phyloP scores from a whole-genome alignment of 92 coral and sea anemone species.

The Porites lobata region DNA sequence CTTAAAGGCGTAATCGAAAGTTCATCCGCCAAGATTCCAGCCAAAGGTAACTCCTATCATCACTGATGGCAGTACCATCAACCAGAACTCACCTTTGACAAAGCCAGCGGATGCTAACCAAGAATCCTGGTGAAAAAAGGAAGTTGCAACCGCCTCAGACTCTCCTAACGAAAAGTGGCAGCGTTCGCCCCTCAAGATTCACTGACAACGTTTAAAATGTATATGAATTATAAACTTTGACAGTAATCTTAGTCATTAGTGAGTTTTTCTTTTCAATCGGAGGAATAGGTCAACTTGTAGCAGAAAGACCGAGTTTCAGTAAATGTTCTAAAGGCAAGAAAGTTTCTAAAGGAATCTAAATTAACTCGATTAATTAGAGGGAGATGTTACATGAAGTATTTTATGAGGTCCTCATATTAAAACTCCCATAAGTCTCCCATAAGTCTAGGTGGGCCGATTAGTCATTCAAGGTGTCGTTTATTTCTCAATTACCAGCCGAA shows the following conservation, averaged over 20 bases:
- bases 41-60: constrained; percentile 4
- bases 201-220: background rate
- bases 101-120: background rate
- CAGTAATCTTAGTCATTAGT: constrained; percentile 9
- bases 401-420: background rate
- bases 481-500: no score
- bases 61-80: background rate
- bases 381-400: constrained; percentile 39
- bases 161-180: constrained; percentile 29
- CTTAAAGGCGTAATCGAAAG: background rate
- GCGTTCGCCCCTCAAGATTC: constrained; percentile 21
- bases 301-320: background rate
- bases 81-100: background rate
- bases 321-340: background rate
- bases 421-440: no score
- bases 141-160: constrained; percentile 24
- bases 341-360: background rate
- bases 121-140: background rate
- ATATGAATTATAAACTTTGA: constrained; percentile 30
- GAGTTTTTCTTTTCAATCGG: no score
- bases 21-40: constrained; percentile 22
- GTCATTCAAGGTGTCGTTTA: no score
- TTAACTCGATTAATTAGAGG: constrained; percentile 10
- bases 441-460: no score
- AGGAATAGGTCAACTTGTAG: background rate